Conservation (phyloP, 2,113 vertebrate genomes). For the Patagioenas fasciata region DNA sequence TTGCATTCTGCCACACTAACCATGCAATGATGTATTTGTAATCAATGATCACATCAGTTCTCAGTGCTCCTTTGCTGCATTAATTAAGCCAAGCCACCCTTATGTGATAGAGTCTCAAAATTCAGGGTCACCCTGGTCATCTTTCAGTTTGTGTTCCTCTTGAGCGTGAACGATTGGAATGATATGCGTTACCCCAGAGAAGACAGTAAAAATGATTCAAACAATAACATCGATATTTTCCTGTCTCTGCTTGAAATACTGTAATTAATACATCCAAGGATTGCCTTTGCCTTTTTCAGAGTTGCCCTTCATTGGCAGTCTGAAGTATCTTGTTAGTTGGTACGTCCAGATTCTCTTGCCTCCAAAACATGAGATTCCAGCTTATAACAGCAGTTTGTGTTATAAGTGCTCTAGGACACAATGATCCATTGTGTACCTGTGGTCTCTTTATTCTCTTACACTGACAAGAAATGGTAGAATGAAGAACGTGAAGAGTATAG, state of each 20-base stretch:
- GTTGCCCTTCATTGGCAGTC: not conserved
- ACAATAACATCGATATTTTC: not conserved
- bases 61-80: not conserved
- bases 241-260: not conserved
- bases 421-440: rapidly evolving
- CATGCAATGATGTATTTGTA: not conserved
- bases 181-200: not conserved
- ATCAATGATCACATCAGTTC: not conserved
- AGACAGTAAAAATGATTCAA: not conserved
- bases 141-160: not conserved
- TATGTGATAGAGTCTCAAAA: not conserved
- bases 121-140: not conserved
- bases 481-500: not conserved
- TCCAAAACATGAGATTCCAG: not conserved
- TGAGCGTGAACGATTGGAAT: not conserved
- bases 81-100: not conserved
- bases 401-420: not conserved
- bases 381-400: not conserved
- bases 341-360: not conserved
- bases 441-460: not conserved
- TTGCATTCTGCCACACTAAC: too few relatives aligned
- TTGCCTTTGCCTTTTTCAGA: not conserved
- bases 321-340: not conserved
- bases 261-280: not conserved
- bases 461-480: not conserved